A percentile compares a stretch with the other conserved stretches of the same genome.
These are phyloP conservation scores for Amphilophus citrinellus DNA, from an alignment of 2,113 vertebrate genomes.

Conservation along the genomic window DNA sequence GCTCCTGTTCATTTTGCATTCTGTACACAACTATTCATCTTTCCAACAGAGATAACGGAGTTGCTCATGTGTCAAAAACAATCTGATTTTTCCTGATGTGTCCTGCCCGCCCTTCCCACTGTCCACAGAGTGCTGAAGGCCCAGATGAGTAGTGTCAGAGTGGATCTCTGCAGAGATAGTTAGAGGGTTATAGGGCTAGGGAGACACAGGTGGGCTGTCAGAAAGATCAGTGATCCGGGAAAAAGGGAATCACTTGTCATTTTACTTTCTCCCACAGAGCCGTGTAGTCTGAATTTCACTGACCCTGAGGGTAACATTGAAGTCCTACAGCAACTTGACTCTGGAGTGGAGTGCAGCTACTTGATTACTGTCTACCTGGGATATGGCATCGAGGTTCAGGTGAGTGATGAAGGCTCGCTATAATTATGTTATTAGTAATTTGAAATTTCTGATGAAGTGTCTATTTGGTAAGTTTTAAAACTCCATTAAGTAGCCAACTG, in stretches of 20 bases:
- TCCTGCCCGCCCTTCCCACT: conserved; percentile 59
- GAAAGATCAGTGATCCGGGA: conserved; percentile 58
- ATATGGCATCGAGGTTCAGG: conserved; percentile 97
- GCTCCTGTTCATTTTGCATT: conserved; percentile 52
- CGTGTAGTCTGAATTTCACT: conserved; percentile 91
- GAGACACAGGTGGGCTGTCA: conserved; percentile 74
- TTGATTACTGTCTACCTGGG: conserved; percentile 93
- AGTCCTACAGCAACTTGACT: conserved; percentile 82
- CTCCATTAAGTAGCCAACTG: background rate
- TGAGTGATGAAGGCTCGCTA: conserved; percentile 71
- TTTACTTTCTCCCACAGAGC: conserved; percentile 81
- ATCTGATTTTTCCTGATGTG: conserved; percentile 73
- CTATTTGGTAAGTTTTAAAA: background rate
- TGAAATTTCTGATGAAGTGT: background rate
- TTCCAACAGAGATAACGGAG: conserved; percentile 58
- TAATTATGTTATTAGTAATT: background rate
- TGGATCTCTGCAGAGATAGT: conserved; percentile 67
- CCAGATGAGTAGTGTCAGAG: conserved; percentile 56
- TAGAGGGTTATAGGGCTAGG: conserved; percentile 59
- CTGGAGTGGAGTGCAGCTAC: conserved; percentile 90
- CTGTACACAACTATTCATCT: conserved; percentile 42
- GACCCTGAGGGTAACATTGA: conserved; percentile 90
- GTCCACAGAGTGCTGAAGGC: conserved; percentile 60
- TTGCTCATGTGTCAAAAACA: conserved; percentile 77
- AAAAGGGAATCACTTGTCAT: conserved; percentile 71